These are phyloP conservation scores for Paramisgurnus dabryanus DNA, from an alignment of 2,113 vertebrate species.

Conservation along the genomic window DNA sequence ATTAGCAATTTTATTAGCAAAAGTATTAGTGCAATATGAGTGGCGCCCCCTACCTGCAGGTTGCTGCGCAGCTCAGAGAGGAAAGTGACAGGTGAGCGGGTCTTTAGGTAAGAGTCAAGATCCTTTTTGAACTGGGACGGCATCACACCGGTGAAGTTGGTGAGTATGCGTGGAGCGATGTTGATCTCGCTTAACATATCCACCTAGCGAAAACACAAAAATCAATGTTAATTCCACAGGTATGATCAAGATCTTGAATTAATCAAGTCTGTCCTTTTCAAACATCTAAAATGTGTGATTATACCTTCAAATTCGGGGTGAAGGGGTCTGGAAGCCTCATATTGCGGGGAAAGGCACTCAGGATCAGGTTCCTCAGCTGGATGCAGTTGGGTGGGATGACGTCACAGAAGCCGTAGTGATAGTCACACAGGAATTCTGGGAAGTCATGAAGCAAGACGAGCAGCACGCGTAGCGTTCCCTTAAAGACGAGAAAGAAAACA, in stretches of 20 bases:
- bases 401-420: slow-evolving; percentile 98
- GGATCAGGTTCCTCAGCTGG: slow-evolving; percentile 96
- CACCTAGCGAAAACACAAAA: slow-evolving; percentile 75
- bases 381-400: slow-evolving; percentile 99
- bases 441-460: slow-evolving; percentile 97
- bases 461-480: slow-evolving; percentile 96
- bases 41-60: slow-evolving; percentile 81
- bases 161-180: slow-evolving; percentile 96
- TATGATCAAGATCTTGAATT: too few relatives aligned
- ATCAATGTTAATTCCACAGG: neutral
- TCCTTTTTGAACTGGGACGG: slow-evolving; percentile 99
- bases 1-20: too few relatives aligned
- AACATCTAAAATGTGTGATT: neutral
- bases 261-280: too few relatives aligned
- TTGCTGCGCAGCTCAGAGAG: slow-evolving; percentile 97
- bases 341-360: slow-evolving; percentile 99
- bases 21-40: neutral
- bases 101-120: slow-evolving; percentile 98
- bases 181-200: slow-evolving; percentile 99
- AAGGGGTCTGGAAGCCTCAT: slow-evolving; percentile 99
- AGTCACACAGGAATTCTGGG: slow-evolving; percentile 98
- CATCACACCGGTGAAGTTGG: slow-evolving; percentile 98
- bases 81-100: slow-evolving; percentile 96
- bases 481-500: neutral
- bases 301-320: slow-evolving; percentile 97